Evolutionary conservation across 2,888 invertebrate species (phyloP).

Genomic region (Teinopalpus imperialis): DNA sequence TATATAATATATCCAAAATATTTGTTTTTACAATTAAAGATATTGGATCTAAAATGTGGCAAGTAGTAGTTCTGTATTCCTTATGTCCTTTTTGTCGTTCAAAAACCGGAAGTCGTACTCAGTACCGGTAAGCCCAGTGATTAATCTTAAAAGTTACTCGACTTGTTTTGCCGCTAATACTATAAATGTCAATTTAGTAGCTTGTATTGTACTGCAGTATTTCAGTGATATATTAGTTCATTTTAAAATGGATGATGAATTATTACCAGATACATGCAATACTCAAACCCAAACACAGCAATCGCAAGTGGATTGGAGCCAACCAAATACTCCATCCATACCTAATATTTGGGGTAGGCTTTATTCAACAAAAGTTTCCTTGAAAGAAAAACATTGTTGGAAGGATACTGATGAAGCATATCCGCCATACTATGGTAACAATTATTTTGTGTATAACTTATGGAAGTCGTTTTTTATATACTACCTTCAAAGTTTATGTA

Average conservation of each 20-base stretch:
- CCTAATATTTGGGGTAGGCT: conserved; percentile 79
- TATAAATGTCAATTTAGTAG: neutral
- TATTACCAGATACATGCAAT: conserved; percentile 45
- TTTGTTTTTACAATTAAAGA: no score
- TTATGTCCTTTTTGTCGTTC: no score
- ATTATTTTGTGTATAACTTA: neutral
- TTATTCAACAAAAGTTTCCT: conserved; percentile 62
- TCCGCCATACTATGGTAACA: conserved; percentile 67
- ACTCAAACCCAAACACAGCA: conserved; percentile 77
- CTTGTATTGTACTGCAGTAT: neutral
- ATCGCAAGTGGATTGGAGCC: conserved; percentile 74
- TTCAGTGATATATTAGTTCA: neutral
- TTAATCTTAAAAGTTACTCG: conserved; percentile 1
- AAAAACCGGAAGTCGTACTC: conserved; percentile 8
- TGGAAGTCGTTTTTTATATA: conserved; percentile 4
- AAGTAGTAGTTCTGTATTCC: no score
- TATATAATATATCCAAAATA: no score
- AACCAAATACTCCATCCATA: conserved; percentile 61
- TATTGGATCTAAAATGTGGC: no score
- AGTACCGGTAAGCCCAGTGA: neutral
- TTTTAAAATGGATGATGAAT: conserved; percentile 57
- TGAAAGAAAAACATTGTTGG: conserved; percentile 59
- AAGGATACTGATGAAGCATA: conserved; percentile 39
- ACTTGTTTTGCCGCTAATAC: conserved; percentile 9
- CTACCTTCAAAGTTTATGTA: conserved; percentile 14